phyloP scores from a whole-genome alignment of 2,888 invertebrate species.

The Eueremaeus valkanovi region DNA sequence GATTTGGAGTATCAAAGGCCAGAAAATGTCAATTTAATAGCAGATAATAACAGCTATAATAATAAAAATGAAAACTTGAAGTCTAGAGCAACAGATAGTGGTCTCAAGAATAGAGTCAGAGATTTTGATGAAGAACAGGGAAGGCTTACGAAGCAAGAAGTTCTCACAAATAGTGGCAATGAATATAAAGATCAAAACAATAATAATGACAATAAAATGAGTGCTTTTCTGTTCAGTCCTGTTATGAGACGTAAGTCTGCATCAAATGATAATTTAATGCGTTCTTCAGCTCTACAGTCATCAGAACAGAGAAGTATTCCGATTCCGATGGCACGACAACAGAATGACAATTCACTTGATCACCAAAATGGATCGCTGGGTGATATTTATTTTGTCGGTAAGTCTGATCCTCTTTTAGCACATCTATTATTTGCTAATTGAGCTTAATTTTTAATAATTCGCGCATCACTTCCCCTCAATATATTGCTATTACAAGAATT shows the following conservation, averaged over 20 bases:
- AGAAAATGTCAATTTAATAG: neutral
- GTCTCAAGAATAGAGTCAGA: neutral
- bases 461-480: no score
- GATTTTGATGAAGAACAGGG: conserved; percentile 13
- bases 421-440: neutral
- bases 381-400: conserved; percentile 47
- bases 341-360: neutral
- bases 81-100: neutral
- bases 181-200: neutral
- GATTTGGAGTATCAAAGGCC: neutral
- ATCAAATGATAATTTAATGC: neutral
- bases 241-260: conserved; percentile 10
- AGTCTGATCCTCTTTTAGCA: conserved; percentile 28
- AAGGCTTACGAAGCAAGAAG: neutral
- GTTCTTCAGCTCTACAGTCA: neutral
- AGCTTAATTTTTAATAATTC: no score
- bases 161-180: neutral
- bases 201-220: neutral
- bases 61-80: neutral
- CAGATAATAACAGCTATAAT: neutral
- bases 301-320: conserved; percentile 15
- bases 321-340: conserved; percentile 10
- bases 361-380: conserved; percentile 40
- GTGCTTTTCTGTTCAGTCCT: neutral
- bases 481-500: neutral